Percentiles rank a stretch among this genome's conserved stretches.
phyloP scores from a whole-genome alignment of 2,888 invertebrate species.

The Choristoneura rosaceana region DNA sequence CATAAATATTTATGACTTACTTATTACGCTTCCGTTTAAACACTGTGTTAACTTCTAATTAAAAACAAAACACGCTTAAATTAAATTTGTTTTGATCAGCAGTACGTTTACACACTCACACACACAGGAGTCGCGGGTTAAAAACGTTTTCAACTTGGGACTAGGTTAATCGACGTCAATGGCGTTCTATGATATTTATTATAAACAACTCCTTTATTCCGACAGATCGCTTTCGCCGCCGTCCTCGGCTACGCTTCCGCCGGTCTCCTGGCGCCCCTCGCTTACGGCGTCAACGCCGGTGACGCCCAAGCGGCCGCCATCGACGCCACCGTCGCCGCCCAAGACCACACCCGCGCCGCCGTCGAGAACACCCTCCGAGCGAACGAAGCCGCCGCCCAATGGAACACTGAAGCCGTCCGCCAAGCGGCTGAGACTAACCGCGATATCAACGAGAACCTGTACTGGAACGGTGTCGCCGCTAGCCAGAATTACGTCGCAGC shows the following conservation, averaged over 20 bases:
- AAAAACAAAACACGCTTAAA: background rate
- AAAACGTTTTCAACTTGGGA: no score
- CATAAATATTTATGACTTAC: slow-evolving; percentile 31
- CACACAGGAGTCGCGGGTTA: no score
- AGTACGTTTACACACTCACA: no score
- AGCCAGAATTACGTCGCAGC: slow-evolving; percentile 77
- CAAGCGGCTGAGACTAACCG: slow-evolving; percentile 71
- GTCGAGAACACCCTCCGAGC: slow-evolving; percentile 72
- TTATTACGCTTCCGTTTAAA: slow-evolving; percentile 29
- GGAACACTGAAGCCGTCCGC: slow-evolving; percentile 72
- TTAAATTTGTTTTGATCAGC: no score
- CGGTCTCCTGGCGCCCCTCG: slow-evolving; percentile 67
- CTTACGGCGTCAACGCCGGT: slow-evolving; percentile 71
- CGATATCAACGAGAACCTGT: slow-evolving; percentile 75
- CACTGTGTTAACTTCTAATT: slow-evolving; percentile 5
- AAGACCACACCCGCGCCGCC: slow-evolving; percentile 69
- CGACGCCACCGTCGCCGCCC: slow-evolving; percentile 73
- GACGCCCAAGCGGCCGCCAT: slow-evolving; percentile 80
- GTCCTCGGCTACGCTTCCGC: slow-evolving; percentile 82
- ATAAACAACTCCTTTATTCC: background rate
- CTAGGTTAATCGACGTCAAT: no score
- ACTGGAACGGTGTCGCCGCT: slow-evolving; percentile 77
- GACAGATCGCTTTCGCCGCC: slow-evolving; percentile 79
- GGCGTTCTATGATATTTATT: no score
- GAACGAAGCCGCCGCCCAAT: slow-evolving; percentile 70